Conservation (phyloP, 2,113 vertebrate species). For the Chrysochloris asiatica region DNA sequence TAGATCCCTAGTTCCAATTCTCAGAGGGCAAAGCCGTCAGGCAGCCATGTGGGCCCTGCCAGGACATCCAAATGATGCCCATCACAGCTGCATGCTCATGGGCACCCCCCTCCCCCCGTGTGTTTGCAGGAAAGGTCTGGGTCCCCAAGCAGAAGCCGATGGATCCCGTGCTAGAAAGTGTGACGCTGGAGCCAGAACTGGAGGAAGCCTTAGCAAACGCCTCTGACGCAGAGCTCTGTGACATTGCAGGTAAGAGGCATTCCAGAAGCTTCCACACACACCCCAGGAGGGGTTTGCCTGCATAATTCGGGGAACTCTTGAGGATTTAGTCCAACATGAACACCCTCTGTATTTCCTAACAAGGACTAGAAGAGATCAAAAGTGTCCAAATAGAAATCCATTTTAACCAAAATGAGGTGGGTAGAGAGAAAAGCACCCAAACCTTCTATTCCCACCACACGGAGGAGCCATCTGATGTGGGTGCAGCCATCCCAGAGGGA, state of each 20-base stretch:
- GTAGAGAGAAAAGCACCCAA: slow-evolving; percentile 2
- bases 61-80: neutral
- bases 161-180: slow-evolving; percentile 94
- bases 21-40: neutral
- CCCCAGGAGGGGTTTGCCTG: neutral
- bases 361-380: neutral
- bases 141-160: slow-evolving; percentile 93
- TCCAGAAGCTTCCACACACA: neutral
- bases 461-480: neutral
- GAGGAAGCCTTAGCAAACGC: slow-evolving; percentile 97
- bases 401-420: neutral
- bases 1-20: neutral
- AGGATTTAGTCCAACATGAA: neutral
- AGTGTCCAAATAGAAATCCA: neutral
- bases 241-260: slow-evolving; percentile 93
- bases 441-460: neutral
- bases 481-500: neutral
- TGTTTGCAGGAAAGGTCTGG: slow-evolving; percentile 91
- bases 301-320: neutral
- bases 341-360: neutral
- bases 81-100: fast-evolving
- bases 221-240: slow-evolving; percentile 96
- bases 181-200: slow-evolving; percentile 96
- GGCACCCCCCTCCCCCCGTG: neutral
- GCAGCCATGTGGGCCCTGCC: neutral